Conservation (phyloP, 2,888 invertebrate genomes). For the Hyppa rectilinea region DNA sequence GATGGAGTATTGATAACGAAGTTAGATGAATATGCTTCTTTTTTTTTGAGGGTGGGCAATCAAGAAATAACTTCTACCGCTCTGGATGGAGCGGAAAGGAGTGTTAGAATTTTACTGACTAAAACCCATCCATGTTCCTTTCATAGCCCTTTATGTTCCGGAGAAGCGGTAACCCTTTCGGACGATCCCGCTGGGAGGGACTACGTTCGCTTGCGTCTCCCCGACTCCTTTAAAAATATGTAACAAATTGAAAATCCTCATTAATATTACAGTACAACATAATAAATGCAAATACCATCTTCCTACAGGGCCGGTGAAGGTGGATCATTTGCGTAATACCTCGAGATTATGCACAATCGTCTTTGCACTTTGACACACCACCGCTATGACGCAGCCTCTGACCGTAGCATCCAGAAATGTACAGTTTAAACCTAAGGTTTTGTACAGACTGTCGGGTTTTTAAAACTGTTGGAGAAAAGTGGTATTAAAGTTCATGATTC, state of each 20-base stretch:
- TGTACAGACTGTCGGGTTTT: conserved; percentile 4
- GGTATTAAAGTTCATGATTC: background rate
- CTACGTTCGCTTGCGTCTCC: background rate
- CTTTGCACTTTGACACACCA: conserved; percentile 61
- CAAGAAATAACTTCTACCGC: too few species aligned
- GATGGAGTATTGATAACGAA: background rate
- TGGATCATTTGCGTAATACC: conserved; percentile 64
- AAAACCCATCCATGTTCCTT: too few species aligned
- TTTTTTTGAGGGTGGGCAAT: too few species aligned
- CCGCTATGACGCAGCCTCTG: conserved; percentile 33
- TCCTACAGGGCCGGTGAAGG: conserved; percentile 20
- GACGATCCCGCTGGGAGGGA: too few species aligned
- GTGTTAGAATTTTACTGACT: too few species aligned
- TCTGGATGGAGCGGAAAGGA: too few species aligned
- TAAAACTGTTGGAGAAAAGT: background rate
- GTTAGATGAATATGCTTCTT: background rate
- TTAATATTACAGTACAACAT: conserved; percentile 14
- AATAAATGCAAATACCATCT: conserved; percentile 45
- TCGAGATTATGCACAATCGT: conserved; percentile 58
- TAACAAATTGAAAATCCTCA: background rate
- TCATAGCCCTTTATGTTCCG: too few species aligned
- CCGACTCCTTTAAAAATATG: background rate
- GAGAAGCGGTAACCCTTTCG: too few species aligned
- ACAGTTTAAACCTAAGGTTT: conserved; percentile 26
- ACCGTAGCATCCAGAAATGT: conserved; percentile 30